Evolutionary conservation across 2,113 vertebrate species (phyloP), one percentile per base, ranked within the genome.

Genomic region (Oreotrochilus melanogaster): DNA sequence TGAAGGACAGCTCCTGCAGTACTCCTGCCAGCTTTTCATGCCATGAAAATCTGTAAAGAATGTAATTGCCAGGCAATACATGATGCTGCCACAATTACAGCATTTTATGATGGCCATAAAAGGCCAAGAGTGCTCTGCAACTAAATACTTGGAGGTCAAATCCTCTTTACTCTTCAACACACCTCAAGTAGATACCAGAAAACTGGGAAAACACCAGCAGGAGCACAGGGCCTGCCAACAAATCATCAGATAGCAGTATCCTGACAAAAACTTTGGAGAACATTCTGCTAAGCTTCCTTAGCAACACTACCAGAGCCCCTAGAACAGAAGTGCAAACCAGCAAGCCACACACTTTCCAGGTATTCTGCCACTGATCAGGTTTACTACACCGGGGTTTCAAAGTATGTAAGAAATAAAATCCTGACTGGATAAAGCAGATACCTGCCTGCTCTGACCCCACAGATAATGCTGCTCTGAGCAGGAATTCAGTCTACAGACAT

Each of bases 271-370:
- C n/a, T 65, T n/a, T 9, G 30, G 35, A 61, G 35, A 89, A 80
- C 6, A 19, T 60, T 35, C 54, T 89, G 30, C 58, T 39, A 82
- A 14, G 16, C 21, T 89, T 19, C 35, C 15, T 62, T 10, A 35
- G n/a, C 31, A 85, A 85, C 12, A 18, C 11, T 11, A 70, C 18
- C n/a, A 85, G 37, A 82, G 45, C 2, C 10, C 11, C 35, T 16
- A n/a, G 17, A 89, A 73, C 2, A 37, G 7, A 64, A 76, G n/a
- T 42, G 23, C 69, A 60, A 92, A 51, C 16, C 25, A 84, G 22
- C 23, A 84, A 74, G 37, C 7, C 33, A 45, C 0, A 2, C 0
- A 0, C 19, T 60, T 47, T 28, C 39, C 33, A 69, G 1, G 1
- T 54, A 45, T 42, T 78, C 61, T 67, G 31, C 14, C 56, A 88